Evolutionary conservation across 2,113 vertebrate genomes (phyloP), one percentile per base, ranked within the genome.

Genomic region (Kryptolebias marmoratus): DNA sequence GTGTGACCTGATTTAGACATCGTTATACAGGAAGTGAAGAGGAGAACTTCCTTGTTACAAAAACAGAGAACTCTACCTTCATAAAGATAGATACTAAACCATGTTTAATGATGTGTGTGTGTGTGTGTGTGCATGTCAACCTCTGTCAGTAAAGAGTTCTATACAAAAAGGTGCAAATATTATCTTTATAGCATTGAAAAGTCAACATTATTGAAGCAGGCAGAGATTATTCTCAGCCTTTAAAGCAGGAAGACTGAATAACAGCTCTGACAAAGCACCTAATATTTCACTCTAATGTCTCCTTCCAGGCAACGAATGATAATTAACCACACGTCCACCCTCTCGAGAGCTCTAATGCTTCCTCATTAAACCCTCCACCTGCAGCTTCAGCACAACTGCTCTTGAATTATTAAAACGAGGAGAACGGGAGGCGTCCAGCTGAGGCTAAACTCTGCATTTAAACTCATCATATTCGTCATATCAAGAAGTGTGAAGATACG

Each of bases 351-450:
- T 68, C 54, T 75, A 73, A 56, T 55, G 61, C 72, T 71, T 84
- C 66, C 36, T 80, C 78, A 76, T 87, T 52, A 39, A 59, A 14
- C 13, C 63, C 36, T 56, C 31, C 47, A 2, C 75, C 63, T 39
- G 39, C 71, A 79, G 48, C 80, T 70, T 62, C 42, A 69, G 64
- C 28, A 64, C 68, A 53, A 67, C 44, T 50, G 16, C 54, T 70
- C 12, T 65, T 88, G 22, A 45, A 86, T 86, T 73, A 84, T 83
- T 77, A n/a, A 86, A 71, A 50, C 48, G 31, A 56, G 42, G 68
- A 62, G 63, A 68, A 44, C 11, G 65, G 61, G 47, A 67, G 42
- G 56, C 48, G 66, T 82, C 71, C 75, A 78, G 66, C 81, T 81
- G 75, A 74, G 73, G 58, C 59, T 60, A 31, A 55, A 76, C 58